These are phyloP conservation scores for Neodiprion fabricii DNA, from an alignment of 1,140 invertebrate genomes.

Conservation along the genomic window DNA sequence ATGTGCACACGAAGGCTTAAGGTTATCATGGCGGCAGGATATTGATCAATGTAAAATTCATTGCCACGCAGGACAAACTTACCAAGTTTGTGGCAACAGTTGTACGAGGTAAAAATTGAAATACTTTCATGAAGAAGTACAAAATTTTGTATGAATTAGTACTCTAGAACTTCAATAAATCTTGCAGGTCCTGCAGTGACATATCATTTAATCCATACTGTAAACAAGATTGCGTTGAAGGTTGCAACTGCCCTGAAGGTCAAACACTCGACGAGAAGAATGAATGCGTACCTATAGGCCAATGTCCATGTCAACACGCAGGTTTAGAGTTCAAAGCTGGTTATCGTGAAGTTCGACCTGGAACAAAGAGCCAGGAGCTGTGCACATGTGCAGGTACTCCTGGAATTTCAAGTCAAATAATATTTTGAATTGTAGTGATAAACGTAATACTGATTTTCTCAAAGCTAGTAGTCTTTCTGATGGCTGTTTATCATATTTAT, in stretches of 20 bases:
- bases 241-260: conserved; percentile 84
- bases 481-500: too few relatives aligned
- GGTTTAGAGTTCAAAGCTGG: conserved; percentile 76
- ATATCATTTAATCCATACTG: conserved; percentile 56
- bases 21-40: conserved; percentile 78
- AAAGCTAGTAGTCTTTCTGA: too few relatives aligned
- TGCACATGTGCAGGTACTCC: conserved; percentile 77
- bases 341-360: conserved; percentile 74
- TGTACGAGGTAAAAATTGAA: conserved; percentile 56
- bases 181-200: conserved; percentile 41
- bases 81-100: conserved; percentile 70
- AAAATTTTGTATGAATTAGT: not conserved
- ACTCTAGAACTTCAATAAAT: not conserved
- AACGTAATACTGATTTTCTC: not conserved
- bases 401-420: too few relatives aligned
- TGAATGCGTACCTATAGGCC: conserved; percentile 76
- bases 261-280: conserved; percentile 74
- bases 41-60: conserved; percentile 79
- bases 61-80: conserved; percentile 80
- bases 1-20: conserved; percentile 74
- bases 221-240: conserved; percentile 78
- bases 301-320: conserved; percentile 79
- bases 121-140: not conserved
- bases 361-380: conserved; percentile 69
- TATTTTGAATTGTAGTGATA: not conserved